Base-by-base conservation (phyloP, 2,113 vertebrate species). In the Athene noctua region DNA sequence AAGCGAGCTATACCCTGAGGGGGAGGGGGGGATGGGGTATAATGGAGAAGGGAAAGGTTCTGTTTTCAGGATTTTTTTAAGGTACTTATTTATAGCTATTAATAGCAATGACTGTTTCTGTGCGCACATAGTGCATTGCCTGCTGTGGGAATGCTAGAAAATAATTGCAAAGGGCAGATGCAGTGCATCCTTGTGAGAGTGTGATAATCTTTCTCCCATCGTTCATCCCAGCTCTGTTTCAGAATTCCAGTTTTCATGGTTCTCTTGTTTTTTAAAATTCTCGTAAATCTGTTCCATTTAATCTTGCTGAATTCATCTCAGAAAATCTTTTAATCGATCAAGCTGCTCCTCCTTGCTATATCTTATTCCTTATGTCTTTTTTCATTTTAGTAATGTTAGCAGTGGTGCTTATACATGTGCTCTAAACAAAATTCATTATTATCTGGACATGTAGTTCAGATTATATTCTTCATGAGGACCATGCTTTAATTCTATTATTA, bases 381-480 rank as follows among this genome's bases (percentile, higher is more conserved):
- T 47, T 19, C 18, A n/a, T 2, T 65, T 59, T 10, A 52, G 20
- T 57, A 13, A 42, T 77, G 17, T 51, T 84, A 14, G 38, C 8
- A 32, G 11, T 15, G 15, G 7, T 70, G 4, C 4, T 40, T 71
- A 40, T 36, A 25, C 3, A 25, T 15, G 5, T 52, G 23, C 4
- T n/a, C 20, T 61, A 51, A 83, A 66, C 1, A 54, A 65, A 91
- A 77, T 34, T 34, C 6, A 23, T 67, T 83, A 8, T 55, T 73
- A 61, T 38, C 26, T 18, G 46, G 25, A 38, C 3, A 8, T 2
- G 5, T 59, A 6, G 7, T 18, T 8, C 15, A 11, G 11, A 1
- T 34, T 8, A 80, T 66, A 4, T 27, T 65, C 19, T 25, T 55
- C 21, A 17, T 78, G 19, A 74, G 36, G 32, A 58, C 8, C 5